Conservation (phyloP, 1,140 invertebrate genomes). For the Harpegnathos saltator region DNA sequence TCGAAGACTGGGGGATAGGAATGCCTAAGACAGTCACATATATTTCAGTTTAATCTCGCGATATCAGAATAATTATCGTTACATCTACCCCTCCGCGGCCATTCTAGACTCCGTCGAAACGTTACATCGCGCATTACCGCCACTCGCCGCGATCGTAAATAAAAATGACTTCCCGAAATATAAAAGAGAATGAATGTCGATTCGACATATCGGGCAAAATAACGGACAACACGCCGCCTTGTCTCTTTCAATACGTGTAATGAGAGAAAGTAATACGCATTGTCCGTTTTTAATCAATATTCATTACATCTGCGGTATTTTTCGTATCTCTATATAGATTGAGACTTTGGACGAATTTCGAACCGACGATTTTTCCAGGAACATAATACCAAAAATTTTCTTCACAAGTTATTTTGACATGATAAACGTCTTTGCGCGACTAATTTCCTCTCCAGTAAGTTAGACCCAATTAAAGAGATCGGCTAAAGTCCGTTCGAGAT, state of each 20-base stretch:
- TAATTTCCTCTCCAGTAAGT: no score
- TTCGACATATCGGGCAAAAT: neutral
- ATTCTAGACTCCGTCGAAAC: neutral
- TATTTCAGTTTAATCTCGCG: slow-evolving; percentile 42
- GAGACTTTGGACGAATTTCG: no score
- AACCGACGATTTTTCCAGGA: no score
- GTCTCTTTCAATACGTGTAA: no score
- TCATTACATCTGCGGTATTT: neutral
- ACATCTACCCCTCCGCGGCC: neutral
- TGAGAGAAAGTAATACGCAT: neutral
- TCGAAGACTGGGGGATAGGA: neutral
- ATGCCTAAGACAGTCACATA: slow-evolving; percentile 23
- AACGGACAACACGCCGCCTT: no score
- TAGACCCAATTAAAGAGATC: no score
- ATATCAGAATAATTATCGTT: slow-evolving; percentile 36
- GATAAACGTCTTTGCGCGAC: no score
- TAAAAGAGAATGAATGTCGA: neutral
- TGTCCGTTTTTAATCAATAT: neutral
- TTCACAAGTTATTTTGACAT: no score
- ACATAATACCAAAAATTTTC: no score
- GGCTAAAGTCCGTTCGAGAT: no score
- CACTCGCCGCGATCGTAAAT: slow-evolving; percentile 8
- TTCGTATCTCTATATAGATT: neutral
- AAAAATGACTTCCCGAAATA: neutral
- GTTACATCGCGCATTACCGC: slow-evolving; percentile 17